A percentile compares a stretch with the other conserved stretches of the same genome.
Evolutionary conservation across 2,888 invertebrate genomes (phyloP).

Genomic region (Drosophila prolongata): DNA sequence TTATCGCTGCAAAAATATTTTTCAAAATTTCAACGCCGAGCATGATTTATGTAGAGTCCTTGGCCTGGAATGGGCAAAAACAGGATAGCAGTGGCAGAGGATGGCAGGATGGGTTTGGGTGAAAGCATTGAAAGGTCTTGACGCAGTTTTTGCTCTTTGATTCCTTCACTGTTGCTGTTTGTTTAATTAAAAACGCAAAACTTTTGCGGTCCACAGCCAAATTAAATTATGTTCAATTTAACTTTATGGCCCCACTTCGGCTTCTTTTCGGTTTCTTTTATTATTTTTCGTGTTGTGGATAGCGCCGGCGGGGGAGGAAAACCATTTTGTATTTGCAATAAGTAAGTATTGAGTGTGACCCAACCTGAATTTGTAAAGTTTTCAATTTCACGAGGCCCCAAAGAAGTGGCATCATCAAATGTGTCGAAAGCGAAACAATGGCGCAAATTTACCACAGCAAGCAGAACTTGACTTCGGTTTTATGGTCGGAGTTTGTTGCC

Average conservation of each 20-base stretch:
- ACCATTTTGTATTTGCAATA: conserved; percentile 38
- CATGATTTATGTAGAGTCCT: conserved; percentile 67
- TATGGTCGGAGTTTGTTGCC: conserved; percentile 37
- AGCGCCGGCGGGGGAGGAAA: conserved; percentile 1
- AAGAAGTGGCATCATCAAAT: conserved; percentile 44
- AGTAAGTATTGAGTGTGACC: conserved; percentile 46
- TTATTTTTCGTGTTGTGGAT: background rate
- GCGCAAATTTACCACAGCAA: conserved; percentile 39
- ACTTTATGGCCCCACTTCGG: conserved; percentile 47
- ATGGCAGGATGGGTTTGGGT: conserved; percentile 7
- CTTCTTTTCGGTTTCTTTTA: conserved; percentile 11
- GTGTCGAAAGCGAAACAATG: conserved; percentile 47
- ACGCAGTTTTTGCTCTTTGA: conserved; percentile 59
- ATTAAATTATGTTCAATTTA: conserved; percentile 76
- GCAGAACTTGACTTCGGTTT: conserved; percentile 42
- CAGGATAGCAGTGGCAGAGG: background rate
- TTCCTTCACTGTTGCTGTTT: conserved; percentile 61
- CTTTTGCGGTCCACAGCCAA: conserved; percentile 64
- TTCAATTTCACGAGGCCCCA: conserved; percentile 37
- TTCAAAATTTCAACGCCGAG: conserved; percentile 61
- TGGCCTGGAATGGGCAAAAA: conserved; percentile 9
- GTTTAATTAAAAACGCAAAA: conserved; percentile 73
- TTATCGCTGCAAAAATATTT: conserved; percentile 71
- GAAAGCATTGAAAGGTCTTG: conserved; percentile 57
- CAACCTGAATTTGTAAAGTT: conserved; percentile 42